These are phyloP conservation scores for Eulemur coronatus DNA, from an alignment of 2,797 vertebrate species.

Conservation along the genomic window DNA sequence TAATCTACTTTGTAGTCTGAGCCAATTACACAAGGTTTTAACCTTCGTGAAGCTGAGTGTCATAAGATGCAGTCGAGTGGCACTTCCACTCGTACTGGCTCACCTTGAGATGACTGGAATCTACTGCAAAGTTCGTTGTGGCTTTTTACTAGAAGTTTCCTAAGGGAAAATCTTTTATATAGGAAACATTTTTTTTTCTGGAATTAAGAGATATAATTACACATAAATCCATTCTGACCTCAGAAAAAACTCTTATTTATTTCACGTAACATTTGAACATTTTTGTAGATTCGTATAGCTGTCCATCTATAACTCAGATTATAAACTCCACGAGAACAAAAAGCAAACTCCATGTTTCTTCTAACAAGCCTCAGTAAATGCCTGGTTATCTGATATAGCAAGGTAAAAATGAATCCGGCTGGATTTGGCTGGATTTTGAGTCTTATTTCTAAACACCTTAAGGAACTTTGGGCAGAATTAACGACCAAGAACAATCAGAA, in stretches of 20 bases:
- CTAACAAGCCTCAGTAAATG: neutral
- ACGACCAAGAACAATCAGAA: neutral
- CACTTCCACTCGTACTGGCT: neutral
- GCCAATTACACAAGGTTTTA: conserved; percentile 46
- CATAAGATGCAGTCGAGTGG: neutral
- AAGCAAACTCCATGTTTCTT: neutral
- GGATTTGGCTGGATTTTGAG: neutral
- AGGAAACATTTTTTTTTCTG: neutral
- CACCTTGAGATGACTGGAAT: neutral
- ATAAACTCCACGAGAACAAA: neutral
- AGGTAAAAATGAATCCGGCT: neutral
- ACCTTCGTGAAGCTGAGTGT: neutral
- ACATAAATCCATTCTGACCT: neutral
- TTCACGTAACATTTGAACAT: neutral
- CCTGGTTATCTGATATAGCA: neutral
- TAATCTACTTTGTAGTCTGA: conserved; percentile 55
- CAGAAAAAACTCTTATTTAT: neutral
- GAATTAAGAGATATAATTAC: neutral
- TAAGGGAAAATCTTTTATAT: neutral
- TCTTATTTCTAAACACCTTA: neutral
- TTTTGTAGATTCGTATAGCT: neutral
- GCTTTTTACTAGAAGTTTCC: neutral
- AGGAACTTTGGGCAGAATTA: neutral
- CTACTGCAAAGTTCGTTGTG: accelerated
- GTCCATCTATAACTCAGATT: neutral